Conservation (phyloP, 2,888 invertebrate genomes). For the Vannuccia rotundouncinata region DNA sequence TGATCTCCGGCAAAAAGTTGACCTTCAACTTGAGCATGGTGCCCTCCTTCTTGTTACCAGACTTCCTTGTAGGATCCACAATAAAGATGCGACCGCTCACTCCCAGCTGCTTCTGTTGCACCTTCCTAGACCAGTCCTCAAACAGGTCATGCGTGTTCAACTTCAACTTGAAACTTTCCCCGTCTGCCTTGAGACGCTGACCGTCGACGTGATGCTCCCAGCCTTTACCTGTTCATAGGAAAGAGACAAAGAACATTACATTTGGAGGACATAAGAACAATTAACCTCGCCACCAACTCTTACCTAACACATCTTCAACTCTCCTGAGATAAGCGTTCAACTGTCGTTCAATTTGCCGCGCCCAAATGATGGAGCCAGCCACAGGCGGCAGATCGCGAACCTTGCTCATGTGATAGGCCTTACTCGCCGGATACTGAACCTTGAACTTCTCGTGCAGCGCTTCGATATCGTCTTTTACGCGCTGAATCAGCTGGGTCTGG, state of each 20-base stretch:
- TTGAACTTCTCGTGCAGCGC: constrained; percentile 95
- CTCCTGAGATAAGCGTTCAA: constrained; percentile 87
- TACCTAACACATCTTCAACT: constrained; percentile 94
- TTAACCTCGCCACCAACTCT: no score
- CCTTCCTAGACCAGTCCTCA: constrained; percentile 80
- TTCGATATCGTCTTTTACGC: constrained; percentile 98
- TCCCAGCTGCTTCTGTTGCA: constrained; percentile 85
- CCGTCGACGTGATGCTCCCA: constrained; percentile 99
- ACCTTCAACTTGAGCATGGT: constrained; percentile 62
- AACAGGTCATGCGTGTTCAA: constrained; percentile 93
- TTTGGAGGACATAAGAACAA: not conserved
- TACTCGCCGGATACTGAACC: constrained; percentile 89
- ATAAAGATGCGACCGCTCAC: constrained; percentile 88
- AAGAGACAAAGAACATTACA: not conserved
- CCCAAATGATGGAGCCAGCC: constrained; percentile 97
- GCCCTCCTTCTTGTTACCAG: constrained; percentile 46
- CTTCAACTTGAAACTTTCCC: constrained; percentile 91
- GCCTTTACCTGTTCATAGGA: constrained; percentile 67
- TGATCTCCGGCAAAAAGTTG: constrained; percentile 95
- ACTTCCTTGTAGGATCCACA: constrained; percentile 64
- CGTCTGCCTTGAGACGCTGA: constrained; percentile 85
- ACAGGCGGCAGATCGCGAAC: constrained; percentile 91
- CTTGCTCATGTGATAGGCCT: constrained; percentile 80
- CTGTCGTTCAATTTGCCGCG: constrained; percentile 87
- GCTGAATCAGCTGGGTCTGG: constrained; percentile 94